Base-by-base conservation (phyloP, 2,113 vertebrate species). In the Hipposideros armiger region DNA sequence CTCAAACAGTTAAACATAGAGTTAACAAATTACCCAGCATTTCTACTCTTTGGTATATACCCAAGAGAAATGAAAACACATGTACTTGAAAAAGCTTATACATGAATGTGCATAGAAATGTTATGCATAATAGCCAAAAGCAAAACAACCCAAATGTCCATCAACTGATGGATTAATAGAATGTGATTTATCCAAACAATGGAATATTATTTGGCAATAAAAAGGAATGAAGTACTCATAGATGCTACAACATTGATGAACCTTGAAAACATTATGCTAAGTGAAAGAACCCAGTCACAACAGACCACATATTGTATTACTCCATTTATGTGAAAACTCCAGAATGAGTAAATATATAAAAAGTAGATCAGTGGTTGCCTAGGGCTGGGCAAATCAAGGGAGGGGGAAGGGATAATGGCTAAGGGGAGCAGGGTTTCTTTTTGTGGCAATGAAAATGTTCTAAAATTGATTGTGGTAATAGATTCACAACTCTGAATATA, bases 51-150 rank as follows among this genome's bases (percentile, higher is more conserved):
- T 76, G 24, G 60, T 52, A 69, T 58, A 76, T 7, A 83, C 32
- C 32, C 76, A 47, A 56, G 58, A 94, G 56, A 73, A 88, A 88
- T 64, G 47, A 87, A 87, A 80, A 87, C 42, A 87, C 26, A 72
- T 2, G 15, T 72, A 87, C 66, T 24, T 62, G 42, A 62, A 64
- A 88, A 88, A 72, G 62, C 15, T 10, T 52, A 58, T 4, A 87
- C 14, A 20, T 52, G 19, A 81, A 81, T 62, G 54, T 50, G 80
- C 66, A 70, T 20, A 87, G 45, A 87, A 80, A 4, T 50, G n/a
- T 87, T 72, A 87, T 32, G 78, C 54, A 30, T 70, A 32, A 52
- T 4, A 81, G 66, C 19, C 42, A n/a, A 82, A 50, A 80, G 73
- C 47, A 26, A 87, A 87, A 70, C 52, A 72, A 87, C 10, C 67